Evolutionary conservation across 2,888 invertebrate genomes (phyloP), one percentile per base, ranked within the genome.

Genomic region (Drosophila borborema): DNA sequence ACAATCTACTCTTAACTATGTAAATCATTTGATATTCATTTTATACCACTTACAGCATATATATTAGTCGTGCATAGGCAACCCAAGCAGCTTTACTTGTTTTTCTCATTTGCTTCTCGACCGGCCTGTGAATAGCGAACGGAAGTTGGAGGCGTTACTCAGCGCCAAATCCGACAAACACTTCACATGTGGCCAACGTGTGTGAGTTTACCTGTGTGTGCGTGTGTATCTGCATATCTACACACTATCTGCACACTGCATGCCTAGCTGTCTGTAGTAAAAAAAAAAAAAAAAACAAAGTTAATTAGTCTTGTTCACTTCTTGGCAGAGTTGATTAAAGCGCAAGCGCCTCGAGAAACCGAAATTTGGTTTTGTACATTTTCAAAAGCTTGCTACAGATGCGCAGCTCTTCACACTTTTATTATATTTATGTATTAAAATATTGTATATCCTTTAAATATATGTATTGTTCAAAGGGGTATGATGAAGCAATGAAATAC

Each of bases 141-240:
- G 91, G 91, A 90, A 90, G 91, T 90, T 84, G 90, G 87, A 91
- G 91, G 91, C 91, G 91, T 90, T 89, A 72, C 88, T 77, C 77
- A 73, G 72, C 76, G 76, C 81, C 90, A 86, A 88, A 75, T 85
- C 85, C 75, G 86, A 90, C 81, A 81, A 86, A 72, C 88, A 79
- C 70, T 82, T 76, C 68, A 61, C 76, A 76, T 81, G 79, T 85
- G 81, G 71, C 38, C 59, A 55, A 28, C 16, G 7, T 40, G 34
- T 66, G 31, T 60, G 18, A 36, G 46, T 60, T 72, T 74, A 40
- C 34, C 34, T 69, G 38, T 6, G 28, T 59, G 23, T 34, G 53
- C 62, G 48, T 64, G 72, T 72, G 41, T 70, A 51, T 43, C 43
- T 49, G 64, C 49, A 68, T 41, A 65, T 59, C 46, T 34, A 20